Percentiles rank a stretch among this genome's conserved stretches.
Conservation (phyloP, 1,140 invertebrate species). For the Cotesia typhae region DNA sequence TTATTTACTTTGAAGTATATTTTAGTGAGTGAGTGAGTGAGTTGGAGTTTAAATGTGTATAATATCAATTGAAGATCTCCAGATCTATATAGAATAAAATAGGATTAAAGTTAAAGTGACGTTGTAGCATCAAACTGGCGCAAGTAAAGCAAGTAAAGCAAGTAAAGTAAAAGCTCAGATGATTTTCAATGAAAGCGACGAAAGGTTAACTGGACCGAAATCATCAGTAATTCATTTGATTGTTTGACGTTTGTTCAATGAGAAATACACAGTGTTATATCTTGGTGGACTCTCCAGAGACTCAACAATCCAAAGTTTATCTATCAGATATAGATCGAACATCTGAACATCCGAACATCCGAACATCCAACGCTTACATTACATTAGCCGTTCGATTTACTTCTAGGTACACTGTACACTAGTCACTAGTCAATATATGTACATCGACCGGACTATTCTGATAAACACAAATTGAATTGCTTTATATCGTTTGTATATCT, state of each 20-base stretch:
- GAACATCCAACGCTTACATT: neutral
- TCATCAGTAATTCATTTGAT: slow-evolving; percentile 11
- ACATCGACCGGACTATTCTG: no score
- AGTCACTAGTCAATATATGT: no score
- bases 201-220: slow-evolving; percentile 21
- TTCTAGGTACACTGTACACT: neutral
- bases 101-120: no score
- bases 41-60: no score
- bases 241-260: slow-evolving; percentile 7
- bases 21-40: no score
- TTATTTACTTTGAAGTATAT: no score
- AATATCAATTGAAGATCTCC: no score
- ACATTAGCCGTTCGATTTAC: neutral
- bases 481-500: no score
- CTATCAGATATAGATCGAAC: slow-evolving; percentile 14
- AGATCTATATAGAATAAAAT: no score
- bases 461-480: neutral
- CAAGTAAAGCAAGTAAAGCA: no score
- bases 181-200: slow-evolving; percentile 16
- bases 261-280: slow-evolving; percentile 18
- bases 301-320: neutral
- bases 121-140: no score
- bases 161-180: neutral
- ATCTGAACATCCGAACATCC: no score
- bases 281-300: slow-evolving; percentile 16